Base-by-base conservation (phyloP, 2,888 invertebrate species). In the Conops quadrifasciatus region DNA sequence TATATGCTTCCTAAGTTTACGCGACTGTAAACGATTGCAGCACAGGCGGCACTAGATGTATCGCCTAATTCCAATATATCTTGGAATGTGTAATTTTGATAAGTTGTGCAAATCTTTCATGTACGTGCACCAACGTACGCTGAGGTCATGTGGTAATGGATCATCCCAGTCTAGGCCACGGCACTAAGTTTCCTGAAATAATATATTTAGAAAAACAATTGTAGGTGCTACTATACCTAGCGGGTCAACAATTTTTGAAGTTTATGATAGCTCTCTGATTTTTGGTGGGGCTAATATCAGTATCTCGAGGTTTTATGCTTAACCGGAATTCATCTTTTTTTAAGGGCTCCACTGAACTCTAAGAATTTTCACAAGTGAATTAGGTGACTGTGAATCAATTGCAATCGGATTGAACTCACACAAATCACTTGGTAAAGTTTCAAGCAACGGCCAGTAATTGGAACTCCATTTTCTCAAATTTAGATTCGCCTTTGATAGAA, bases 121-220 rank as follows among this genome's bases (percentile, higher is more conserved):
- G n/a, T n/a, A n/a, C n/a, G 43, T 24, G 16, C 9, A 49, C 68
- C 68, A 51, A 5, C 51, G 60, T 30, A 28, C 26, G 28, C 59
- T 21, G 2, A 68, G 43, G 15, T 26, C 15, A 5, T 49, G 30
- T 7, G 64, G 56, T 5, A 70, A 26, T 16, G 28, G 28, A 16
- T 60, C 66, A 49, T 74, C 69, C 65, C 72, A 74, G 45, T 68
- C 66, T 51, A 68, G 1, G 21, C 70, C 70, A 13, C 49, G 56
- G 21, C 66, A 56, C 72, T 68, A 74, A n/a, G 72, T 26, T 26
- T 66, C 45, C 24, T 74, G 68, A 65, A 59, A 67, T 11, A 72
- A 26, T 26, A 60, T 66, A 30, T 70, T 70, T 19, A 53, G 47
- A n/a, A 72, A n/a, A 9, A 73, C 60, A 21, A 62, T 66, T 28